phyloP scores from a whole-genome alignment of 2,797 vertebrate species.

The Hipposideros larvatus region DNA sequence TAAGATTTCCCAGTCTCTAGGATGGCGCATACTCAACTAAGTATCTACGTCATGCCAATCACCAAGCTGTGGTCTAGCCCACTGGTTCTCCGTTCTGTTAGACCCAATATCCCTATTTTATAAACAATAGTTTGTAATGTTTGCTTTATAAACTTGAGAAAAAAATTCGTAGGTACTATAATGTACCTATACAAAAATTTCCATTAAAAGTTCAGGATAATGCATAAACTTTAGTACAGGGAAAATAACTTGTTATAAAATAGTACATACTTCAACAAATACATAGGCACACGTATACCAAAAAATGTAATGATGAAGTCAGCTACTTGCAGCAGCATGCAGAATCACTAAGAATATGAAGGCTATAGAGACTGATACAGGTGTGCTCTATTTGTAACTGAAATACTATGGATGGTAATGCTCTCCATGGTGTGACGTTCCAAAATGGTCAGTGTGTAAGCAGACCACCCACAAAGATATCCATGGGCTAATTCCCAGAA shows the following conservation, averaged over 20 bases:
- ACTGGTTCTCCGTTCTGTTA: neutral
- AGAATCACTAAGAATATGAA: neutral
- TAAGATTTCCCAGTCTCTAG: neutral
- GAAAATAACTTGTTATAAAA: conserved; percentile 25
- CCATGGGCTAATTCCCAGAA: neutral
- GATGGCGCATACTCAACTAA: neutral
- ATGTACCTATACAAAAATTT: neutral
- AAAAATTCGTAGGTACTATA: neutral
- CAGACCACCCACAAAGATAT: neutral
- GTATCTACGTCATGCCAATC: neutral
- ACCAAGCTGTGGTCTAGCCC: neutral
- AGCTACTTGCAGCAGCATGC: neutral
- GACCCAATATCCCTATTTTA: neutral
- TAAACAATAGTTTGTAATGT: neutral
- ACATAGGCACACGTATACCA: neutral
- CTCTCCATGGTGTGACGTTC: neutral
- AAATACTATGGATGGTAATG: neutral
- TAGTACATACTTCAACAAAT: neutral
- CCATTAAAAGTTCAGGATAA: conserved; percentile 35
- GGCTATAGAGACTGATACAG: neutral
- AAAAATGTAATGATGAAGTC: neutral
- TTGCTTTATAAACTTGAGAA: neutral
- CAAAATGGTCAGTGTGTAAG: neutral
- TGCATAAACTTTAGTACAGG: neutral
- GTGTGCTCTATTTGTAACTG: neutral